These are phyloP conservation scores for Apus apus DNA, from an alignment of 2,113 vertebrate species.

Conservation along the genomic window DNA sequence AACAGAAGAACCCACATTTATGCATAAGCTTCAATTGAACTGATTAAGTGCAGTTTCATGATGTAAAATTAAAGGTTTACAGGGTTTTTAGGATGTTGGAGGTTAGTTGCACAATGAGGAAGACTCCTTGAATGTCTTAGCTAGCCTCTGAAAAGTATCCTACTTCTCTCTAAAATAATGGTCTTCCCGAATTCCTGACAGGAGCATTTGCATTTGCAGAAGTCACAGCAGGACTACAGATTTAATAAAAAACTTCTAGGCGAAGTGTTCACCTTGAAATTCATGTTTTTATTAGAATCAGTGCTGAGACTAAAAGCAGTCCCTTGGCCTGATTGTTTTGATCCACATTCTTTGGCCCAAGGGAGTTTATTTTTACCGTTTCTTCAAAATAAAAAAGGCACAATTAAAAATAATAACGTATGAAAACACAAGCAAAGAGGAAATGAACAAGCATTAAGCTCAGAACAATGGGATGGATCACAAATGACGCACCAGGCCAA, in stretches of 20 bases:
- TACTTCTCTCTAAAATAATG: not conserved
- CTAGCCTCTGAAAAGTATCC: not conserved
- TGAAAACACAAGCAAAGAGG: constrained; percentile 40
- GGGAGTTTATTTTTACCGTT: constrained; percentile 40
- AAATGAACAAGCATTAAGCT: constrained; percentile 52
- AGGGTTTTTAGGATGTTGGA: not conserved
- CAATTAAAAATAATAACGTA: constrained; percentile 43
- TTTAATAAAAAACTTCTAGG: not conserved
- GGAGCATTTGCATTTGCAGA: not conserved
- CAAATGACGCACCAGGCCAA: fast-evolving
- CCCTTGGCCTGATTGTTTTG: not conserved
- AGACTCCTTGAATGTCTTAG: not conserved
- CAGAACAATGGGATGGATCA: constrained; percentile 61
- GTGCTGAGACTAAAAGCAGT: not conserved
- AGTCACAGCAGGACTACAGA: not conserved
- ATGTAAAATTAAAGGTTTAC: not conserved
- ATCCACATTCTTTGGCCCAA: not conserved
- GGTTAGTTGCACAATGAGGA: not conserved
- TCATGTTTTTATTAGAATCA: not conserved
- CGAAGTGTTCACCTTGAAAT: not conserved
- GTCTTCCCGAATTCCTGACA: not conserved
- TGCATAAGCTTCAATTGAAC: not conserved
- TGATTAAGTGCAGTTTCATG: not conserved
- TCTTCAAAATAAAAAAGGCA: constrained; percentile 28
- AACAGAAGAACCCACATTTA: not conserved